Conservation (phyloP, 2,113 vertebrate genomes). For the Tetraodon nigroviridis region DNA sequence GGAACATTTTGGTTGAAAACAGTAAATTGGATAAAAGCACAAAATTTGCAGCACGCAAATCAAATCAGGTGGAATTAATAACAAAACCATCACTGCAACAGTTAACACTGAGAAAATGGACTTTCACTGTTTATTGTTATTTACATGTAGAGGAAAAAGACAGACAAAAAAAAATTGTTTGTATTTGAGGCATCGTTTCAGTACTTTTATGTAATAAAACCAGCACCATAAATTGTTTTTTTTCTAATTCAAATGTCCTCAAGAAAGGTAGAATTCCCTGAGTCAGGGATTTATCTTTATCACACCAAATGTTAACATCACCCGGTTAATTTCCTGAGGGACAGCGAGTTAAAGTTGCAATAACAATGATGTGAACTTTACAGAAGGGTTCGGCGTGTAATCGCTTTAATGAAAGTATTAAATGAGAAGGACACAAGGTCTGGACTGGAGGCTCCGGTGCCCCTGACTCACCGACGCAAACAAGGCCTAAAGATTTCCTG, state of each 20-base stretch:
- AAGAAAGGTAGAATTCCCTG: conserved; percentile 18
- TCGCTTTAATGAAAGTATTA: conserved; percentile 66
- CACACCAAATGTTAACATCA: conserved; percentile 53
- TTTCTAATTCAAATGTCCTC: conserved; percentile 34
- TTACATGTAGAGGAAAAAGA: no score
- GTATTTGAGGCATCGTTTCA: conserved; percentile 16
- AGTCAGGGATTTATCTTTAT: conserved; percentile 49
- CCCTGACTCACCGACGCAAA: conserved; percentile 50
- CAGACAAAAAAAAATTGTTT: background rate
- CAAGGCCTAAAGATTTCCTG: conserved; percentile 33
- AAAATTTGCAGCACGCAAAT: no score
- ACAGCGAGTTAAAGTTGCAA: conserved; percentile 39
- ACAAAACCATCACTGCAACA: no score
- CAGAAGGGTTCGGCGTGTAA: conserved; percentile 43
- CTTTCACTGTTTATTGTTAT: no score
- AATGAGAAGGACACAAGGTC: conserved; percentile 58
- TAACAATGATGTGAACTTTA: conserved; percentile 46
- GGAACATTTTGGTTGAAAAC: no score
- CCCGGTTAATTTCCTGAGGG: conserved; percentile 39
- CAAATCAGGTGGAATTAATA: no score
- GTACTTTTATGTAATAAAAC: conserved; percentile 20
- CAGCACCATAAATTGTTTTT: conserved; percentile 23
- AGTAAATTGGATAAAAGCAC: no score
- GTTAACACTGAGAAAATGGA: no score
- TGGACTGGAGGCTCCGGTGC: conserved; percentile 43